These are phyloP conservation scores for Hycleus phaleratus DNA, from an alignment of 1,140 invertebrate species.

Conservation along the genomic window DNA sequence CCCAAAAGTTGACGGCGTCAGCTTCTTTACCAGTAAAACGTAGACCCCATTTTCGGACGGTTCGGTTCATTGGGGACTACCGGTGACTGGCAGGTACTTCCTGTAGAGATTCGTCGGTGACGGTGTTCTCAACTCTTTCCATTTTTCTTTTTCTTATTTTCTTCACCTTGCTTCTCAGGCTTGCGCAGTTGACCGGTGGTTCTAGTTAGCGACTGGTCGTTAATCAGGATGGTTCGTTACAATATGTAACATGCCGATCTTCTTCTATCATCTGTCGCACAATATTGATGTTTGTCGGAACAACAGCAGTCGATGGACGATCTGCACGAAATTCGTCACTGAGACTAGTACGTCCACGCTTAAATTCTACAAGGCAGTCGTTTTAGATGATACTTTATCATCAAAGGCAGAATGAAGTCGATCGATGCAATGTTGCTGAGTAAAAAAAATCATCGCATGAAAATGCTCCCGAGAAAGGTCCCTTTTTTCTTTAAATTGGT, in stretches of 20 bases:
- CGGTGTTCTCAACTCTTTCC: no score
- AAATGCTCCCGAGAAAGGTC: background rate
- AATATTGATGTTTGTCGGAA: slow-evolving; percentile 6
- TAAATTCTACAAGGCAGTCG: slow-evolving; percentile 11
- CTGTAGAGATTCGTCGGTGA: no score
- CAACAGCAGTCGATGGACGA: slow-evolving; percentile 4
- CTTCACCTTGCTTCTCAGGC: no score
- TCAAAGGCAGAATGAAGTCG: slow-evolving; percentile 12
- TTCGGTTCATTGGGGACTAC: no score
- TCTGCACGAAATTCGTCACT: slow-evolving; percentile 5
- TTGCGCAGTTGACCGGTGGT: no score
- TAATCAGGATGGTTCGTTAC: no score
- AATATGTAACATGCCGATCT: slow-evolving; percentile 35
- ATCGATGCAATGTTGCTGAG: slow-evolving; percentile 16
- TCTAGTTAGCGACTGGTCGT: no score
- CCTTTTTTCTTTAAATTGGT: background rate
- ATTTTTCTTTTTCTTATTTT: no score
- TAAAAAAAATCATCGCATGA: slow-evolving; percentile 15
- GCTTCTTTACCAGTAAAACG: no score
- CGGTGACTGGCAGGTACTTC: no score
- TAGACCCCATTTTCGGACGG: no score
- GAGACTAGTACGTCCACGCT: slow-evolving; percentile 12
- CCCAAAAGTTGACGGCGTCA: no score
- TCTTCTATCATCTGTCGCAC: slow-evolving; percentile 1
- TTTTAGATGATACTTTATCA: slow-evolving; percentile 11